Evolutionary conservation across 1,140 invertebrate species (phyloP).

Genomic region (Danaus plexippus): DNA sequence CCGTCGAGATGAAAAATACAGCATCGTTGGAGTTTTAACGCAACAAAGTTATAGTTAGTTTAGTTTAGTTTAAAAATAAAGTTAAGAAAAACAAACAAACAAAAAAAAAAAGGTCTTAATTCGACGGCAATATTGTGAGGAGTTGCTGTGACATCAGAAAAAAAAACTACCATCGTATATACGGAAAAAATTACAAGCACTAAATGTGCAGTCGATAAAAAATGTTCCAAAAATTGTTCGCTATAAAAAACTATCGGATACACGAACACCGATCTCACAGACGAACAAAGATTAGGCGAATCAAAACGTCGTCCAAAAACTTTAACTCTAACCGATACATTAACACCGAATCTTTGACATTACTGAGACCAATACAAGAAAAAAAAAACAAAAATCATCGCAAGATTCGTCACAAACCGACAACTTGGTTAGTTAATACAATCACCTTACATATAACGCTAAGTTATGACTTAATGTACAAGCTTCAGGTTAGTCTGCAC

Average conservation of each 20-base stretch:
- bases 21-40: background rate
- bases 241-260: no score
- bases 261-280: no score
- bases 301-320: no score
- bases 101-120: no score
- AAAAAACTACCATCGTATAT: no score
- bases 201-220: no score
- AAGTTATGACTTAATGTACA: slow-evolving; percentile 7
- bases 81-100: background rate
- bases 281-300: no score
- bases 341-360: slow-evolving; percentile 53
- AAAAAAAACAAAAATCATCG: slow-evolving; percentile 26
- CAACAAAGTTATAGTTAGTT: background rate
- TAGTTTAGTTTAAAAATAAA: slow-evolving; percentile 5
- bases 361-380: slow-evolving; percentile 59
- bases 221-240: no score
- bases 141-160: no score
- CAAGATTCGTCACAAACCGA: slow-evolving; percentile 40
- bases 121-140: background rate
- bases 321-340: slow-evolving; percentile 9
- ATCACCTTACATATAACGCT: slow-evolving; percentile 31
- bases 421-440: slow-evolving; percentile 52
- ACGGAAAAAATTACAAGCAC: no score
- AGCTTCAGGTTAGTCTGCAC: no score
- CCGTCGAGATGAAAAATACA: background rate